Base-by-base conservation (phyloP, 2,888 invertebrate species). In the Rhamphomyia laevipes region DNA sequence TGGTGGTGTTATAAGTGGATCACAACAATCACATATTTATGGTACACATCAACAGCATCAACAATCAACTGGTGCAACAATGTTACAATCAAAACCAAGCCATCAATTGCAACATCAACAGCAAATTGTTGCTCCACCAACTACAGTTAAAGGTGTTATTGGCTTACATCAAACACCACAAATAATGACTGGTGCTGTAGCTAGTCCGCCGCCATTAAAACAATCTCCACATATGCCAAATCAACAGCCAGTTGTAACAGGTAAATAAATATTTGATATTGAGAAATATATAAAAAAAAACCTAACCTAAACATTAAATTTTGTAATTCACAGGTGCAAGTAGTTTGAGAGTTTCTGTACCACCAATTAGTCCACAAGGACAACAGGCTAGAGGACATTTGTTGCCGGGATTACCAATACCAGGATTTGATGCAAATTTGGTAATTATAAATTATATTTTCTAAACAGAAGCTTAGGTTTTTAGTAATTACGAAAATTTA, bases 371-470 rank as follows among this genome's bases (percentile, higher is more conserved):
- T 60, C 80, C 78, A 6, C 81, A 76, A 62, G 76, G 75, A 55
- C 77, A 74, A 64, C 71, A 75, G 7, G 65, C 74, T n/a, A 73
- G 78, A 33, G 69, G 66, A 12, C 74, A 75, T 48, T 67, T 75
- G 21, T 56, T 75, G 51, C 76, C 75, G 46, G 75, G 76, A 18
- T 70, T 81, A 57, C 75, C 80, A 17, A 74, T 80, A 41, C 73
- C 80, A 15, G 73, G 78, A 15, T 82, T 77, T 58, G 82, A 82
- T 60, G 74, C 78, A 11, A 78, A 76, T 63, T 69, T 87, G 82
- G 88, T 89, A 73, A 83, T 83, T 63, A 27, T 4, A 4, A 21
- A 21, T 21, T 21, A 4, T 21, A 21, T 21, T 21, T 21, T 5
- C 5, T 21, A 5, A 21, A 21, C 21, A 21, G 3, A 4, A 27